A percentile compares a stretch with the other conserved stretches of the same genome.
These are phyloP conservation scores for Lordiphosa collinella DNA, from an alignment of 1,140 invertebrate species.

Conservation along the genomic window DNA sequence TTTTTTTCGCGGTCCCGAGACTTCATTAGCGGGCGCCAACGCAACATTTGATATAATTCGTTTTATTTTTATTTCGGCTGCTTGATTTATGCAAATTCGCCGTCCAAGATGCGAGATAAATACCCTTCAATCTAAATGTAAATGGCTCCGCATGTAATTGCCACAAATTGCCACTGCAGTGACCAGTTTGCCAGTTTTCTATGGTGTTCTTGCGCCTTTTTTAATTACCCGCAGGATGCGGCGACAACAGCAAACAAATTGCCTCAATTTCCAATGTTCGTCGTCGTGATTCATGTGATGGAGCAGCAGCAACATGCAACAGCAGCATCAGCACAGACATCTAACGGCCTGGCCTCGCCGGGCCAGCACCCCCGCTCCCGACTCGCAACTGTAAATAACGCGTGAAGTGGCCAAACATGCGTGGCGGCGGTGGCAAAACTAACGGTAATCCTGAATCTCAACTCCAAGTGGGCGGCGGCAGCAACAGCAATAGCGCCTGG, in stretches of 20 bases:
- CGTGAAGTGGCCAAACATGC: constrained; percentile 74
- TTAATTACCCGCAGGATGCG: constrained; percentile 78
- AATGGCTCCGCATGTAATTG: constrained; percentile 78
- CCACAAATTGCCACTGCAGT: constrained; percentile 78
- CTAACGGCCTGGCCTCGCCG: constrained; percentile 46
- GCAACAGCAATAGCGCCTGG: constrained; percentile 56
- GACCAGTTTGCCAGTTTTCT: constrained; percentile 61
- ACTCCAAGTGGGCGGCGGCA: constrained; percentile 58
- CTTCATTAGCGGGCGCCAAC: constrained; percentile 45
- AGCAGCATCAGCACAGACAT: constrained; percentile 45
- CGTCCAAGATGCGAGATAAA: constrained; percentile 51
- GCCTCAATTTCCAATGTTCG: constrained; percentile 77
- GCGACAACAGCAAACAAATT: constrained; percentile 78
- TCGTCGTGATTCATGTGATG: constrained; percentile 76
- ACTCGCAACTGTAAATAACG: constrained; percentile 69
- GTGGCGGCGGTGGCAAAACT: constrained; percentile 65
- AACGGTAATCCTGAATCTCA: constrained; percentile 54
- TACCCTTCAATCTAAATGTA: constrained; percentile 79
- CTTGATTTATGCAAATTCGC: constrained; percentile 49
- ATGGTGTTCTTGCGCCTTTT: constrained; percentile 76
- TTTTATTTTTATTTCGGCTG: constrained; percentile 4
- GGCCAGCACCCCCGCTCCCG: constrained; percentile 51
- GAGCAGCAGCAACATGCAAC: constrained; percentile 45
- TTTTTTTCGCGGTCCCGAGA: constrained; percentile 29
- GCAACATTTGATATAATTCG: constrained; percentile 17